Percentiles rank a stretch among this genome's conserved stretches.
phyloP scores from a whole-genome alignment of 2,888 invertebrate species.

The Cosmorhoe ocellata region DNA sequence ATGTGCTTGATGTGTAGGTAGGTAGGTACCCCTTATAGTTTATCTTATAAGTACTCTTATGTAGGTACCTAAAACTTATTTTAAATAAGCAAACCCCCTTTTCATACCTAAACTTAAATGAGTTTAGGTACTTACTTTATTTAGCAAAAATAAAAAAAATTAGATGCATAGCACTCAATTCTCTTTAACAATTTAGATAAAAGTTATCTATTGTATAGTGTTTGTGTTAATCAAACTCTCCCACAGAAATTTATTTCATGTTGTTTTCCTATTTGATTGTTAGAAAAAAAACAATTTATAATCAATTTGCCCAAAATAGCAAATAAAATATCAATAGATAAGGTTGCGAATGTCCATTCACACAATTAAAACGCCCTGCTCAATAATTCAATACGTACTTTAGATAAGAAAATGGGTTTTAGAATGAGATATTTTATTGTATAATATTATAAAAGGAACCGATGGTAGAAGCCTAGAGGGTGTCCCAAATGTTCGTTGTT shows the following conservation, averaged over 20 bases:
- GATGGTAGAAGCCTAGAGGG: too few species aligned
- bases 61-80: too few species aligned
- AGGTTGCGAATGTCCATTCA: slow-evolving; percentile 62
- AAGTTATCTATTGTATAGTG: too few species aligned
- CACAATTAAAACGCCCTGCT: slow-evolving; percentile 58
- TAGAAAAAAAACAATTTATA: slow-evolving; percentile 30
- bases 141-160: too few species aligned
- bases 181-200: slow-evolving; percentile 15
- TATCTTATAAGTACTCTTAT: too few species aligned
- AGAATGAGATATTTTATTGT: slow-evolving; percentile 26
- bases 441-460: too few species aligned
- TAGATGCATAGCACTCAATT: neutral
- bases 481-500: too few species aligned
- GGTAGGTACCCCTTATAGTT: too few species aligned
- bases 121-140: too few species aligned
- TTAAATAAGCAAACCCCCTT: too few species aligned
- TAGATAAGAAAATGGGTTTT: slow-evolving; percentile 56
- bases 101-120: too few species aligned
- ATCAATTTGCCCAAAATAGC: slow-evolving; percentile 51
- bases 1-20: neutral
- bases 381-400: slow-evolving; percentile 52
- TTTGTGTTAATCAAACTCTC: neutral
- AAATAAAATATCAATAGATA: slow-evolving; percentile 51
- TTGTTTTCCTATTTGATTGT: slow-evolving; percentile 43
- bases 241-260: neutral